Base-by-base conservation (phyloP, 1,140 invertebrate genomes). In the Centruroides sculpturatus region DNA sequence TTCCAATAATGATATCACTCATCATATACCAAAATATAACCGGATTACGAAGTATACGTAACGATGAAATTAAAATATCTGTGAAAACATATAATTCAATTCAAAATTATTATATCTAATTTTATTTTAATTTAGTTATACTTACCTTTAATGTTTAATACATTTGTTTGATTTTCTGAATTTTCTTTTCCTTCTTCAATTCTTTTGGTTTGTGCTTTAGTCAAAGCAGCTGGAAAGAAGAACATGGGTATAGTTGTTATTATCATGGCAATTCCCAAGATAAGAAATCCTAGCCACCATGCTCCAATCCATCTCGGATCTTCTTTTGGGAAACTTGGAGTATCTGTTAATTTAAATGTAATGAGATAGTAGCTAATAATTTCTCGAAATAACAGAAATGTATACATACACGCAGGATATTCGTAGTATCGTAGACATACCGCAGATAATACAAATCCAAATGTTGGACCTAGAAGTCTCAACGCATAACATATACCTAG, bases 1-100 rank as follows among this genome's bases (percentile, higher is more conserved):
- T 57, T 23, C 58, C 35, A 72, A 94, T 90, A 86, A 92, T 93
- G 70, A 91, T 93, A 48, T 90, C 89, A 53, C 89, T 91, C 36
- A 95, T 79, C 69, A 89, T 90, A 11, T 90, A 91, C 10, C 92
- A 83, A 49, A 93, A 85, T 72, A 94, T 94, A 12, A 93, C 83
- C 1, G 89, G 89, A 76, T 95, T 95, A 71, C 83, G 87, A 9
- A 74, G 47, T 7, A 96, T 75, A n/a, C 87, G 81, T 64, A 79
- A 80, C 51, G 85, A 79, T 5, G 82, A 84, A n/a, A 70, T 73
- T 3, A 66, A 63, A 11, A 71, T 61, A 53, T 69, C 71, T 71
- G n/a, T 7, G 58, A n/a, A 56, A 56, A 50, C 35, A 35, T 46
- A 48, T 41, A 41, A 41, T 41, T 6, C 5, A 41, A 41, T 41